Conservation (phyloP, 2,113 vertebrate genomes). For the Stercorarius parasiticus region DNA sequence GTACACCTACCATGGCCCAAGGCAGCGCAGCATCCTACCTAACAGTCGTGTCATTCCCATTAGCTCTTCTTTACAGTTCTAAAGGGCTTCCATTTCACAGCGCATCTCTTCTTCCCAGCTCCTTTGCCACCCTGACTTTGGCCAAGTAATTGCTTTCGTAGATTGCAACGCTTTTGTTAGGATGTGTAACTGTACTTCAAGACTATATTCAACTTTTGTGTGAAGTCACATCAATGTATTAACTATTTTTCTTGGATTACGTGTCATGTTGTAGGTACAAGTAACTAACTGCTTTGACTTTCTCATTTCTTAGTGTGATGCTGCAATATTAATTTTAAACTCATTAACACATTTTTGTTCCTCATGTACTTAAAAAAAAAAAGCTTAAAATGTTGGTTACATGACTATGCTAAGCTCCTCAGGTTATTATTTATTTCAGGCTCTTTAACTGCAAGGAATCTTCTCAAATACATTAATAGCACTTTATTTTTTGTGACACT, state of each 20-base stretch:
- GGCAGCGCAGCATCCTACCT: background rate
- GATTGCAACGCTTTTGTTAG: background rate
- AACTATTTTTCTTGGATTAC: background rate
- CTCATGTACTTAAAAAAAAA: background rate
- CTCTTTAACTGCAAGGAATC: background rate
- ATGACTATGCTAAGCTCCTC: background rate
- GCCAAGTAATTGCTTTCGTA: background rate
- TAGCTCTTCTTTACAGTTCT: background rate
- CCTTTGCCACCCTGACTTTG: background rate
- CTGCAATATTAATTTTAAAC: background rate
- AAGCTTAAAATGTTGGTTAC: background rate
- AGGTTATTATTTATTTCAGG: background rate
- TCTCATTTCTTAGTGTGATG: background rate
- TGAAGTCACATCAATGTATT: background rate
- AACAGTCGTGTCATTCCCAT: accelerated
- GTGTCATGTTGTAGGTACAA: background rate
- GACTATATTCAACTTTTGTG: background rate
- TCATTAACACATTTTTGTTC: background rate
- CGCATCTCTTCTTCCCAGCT: background rate
- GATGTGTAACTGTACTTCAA: background rate
- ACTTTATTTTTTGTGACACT: background rate
- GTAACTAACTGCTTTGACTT: background rate
- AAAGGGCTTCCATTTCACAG: background rate
- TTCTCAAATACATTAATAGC: background rate
- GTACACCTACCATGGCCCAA: background rate